These are phyloP conservation scores for Drosophila fungiperda DNA, from an alignment of 2,888 invertebrate genomes.

Conservation along the genomic window DNA sequence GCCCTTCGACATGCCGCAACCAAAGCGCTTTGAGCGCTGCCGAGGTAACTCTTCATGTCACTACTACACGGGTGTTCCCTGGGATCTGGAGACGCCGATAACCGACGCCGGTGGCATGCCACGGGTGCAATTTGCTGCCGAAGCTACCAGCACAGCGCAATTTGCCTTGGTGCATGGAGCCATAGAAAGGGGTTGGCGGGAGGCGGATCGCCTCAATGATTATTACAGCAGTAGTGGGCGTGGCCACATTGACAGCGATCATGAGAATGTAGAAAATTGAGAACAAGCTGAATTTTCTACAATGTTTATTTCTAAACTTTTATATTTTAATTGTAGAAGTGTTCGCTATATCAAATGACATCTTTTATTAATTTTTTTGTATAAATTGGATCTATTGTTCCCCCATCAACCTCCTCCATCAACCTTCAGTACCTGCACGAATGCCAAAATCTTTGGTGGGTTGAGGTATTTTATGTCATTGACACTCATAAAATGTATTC, in stretches of 20 bases:
- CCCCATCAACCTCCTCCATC: no score
- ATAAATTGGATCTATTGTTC: constrained; percentile 52
- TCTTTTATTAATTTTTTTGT: constrained; percentile 50
- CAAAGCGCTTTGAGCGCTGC: constrained; percentile 85
- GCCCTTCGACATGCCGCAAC: constrained; percentile 65
- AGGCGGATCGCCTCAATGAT: constrained; percentile 88
- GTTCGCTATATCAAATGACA: not conserved
- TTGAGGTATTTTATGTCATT: no score
- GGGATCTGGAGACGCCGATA: constrained; percentile 87
- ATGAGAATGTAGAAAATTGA: not conserved
- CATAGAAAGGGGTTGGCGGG: constrained; percentile 90
- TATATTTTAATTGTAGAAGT: not conserved
- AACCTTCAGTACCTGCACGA: no score
- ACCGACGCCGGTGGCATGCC: constrained; percentile 82
- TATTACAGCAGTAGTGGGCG: constrained; percentile 59
- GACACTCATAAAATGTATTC: no score
- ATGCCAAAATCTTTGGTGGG: no score
- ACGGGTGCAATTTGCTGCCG: constrained; percentile 89
- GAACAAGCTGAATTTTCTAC: not conserved
- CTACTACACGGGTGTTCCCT: constrained; percentile 86
- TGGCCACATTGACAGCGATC: not conserved
- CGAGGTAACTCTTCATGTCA: constrained; percentile 89
- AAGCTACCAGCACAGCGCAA: constrained; percentile 88
- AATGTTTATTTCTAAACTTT: not conserved
- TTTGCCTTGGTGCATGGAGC: constrained; percentile 91